Evolutionary conservation across 53 echinoderm and acorn worm genomes (phyloP).

Genomic region (Glandiceps talaboti): DNA sequence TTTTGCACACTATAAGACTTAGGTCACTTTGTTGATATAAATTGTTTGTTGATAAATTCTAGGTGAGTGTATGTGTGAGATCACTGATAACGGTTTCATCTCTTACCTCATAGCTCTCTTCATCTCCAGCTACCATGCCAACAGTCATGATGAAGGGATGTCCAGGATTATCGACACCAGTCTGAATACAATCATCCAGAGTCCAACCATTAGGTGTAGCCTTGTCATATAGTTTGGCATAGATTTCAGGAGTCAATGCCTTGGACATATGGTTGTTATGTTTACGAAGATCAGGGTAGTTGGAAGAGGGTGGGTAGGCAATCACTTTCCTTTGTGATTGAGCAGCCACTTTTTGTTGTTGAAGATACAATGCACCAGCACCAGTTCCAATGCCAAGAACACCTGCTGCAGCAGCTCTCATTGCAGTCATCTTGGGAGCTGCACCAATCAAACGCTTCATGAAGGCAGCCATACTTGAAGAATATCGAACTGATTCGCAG

Average conservation of each 20-base stretch:
- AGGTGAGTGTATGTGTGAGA: no score
- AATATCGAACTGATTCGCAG: no score
- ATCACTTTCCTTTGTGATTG: background rate
- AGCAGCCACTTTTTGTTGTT: background rate
- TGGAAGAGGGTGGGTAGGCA: constrained; percentile 53
- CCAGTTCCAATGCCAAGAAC: background rate
- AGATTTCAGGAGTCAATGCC: constrained; percentile 69
- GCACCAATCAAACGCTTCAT: background rate
- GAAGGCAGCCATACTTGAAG: constrained; percentile 19
- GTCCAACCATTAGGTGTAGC: constrained; percentile 80
- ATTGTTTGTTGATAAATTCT: no score
- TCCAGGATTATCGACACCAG: constrained; percentile 95
- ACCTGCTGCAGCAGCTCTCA: background rate
- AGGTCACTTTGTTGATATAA: no score
- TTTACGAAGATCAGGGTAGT: constrained; percentile 68
- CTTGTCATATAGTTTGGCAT: constrained; percentile 44
- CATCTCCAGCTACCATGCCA: constrained; percentile 93
- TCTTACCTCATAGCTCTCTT: constrained; percentile 81
- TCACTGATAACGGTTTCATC: no score
- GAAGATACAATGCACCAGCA: background rate
- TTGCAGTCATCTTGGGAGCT: background rate
- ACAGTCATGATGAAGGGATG: constrained; percentile 98
- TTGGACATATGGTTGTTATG: constrained; percentile 96
- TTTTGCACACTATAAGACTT: no score
- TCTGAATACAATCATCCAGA: constrained; percentile 77